Evolutionary conservation across 2,113 vertebrate genomes (phyloP), one percentile per base, ranked within the genome.

Genomic region (Erpornis zantholeuca): DNA sequence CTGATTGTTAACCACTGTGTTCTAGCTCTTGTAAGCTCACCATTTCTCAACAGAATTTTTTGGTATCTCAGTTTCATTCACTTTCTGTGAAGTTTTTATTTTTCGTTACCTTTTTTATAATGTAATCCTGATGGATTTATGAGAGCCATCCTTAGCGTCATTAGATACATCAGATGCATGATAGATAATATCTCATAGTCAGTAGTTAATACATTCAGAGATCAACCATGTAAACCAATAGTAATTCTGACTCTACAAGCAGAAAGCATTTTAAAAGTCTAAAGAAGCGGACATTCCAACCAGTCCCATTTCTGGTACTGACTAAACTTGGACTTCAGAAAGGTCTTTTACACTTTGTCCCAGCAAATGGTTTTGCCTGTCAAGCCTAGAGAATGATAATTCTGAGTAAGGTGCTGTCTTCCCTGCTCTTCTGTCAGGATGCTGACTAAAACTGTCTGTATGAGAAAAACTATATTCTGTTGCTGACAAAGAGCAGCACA

Each of bases 391-490:
- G 50, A 70, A 47, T 35, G 40, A 29, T 64, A 71, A 57, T 85
- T 61, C 70, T 71, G 81, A 40, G 35, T 24, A 89, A 83, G n/a
- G 29, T 89, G 59, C 50, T 75, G 73, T 70, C 40, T 87, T 93
- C 49, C 23, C 9, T 54, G n/a, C n/a, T 66, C 18, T 70, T 88
- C 47, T 91, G 31, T 90, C 72, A 75, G 31, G 44, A 60, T 78
- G 31, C 28, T 68, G 84, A 66, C 52, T 86, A 63, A 84, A 86
- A 45, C 17, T 95, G 73, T 45, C 77, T 60, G 12, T 60, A n/a
- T 86, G 53, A 80, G 82, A 78, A 90, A 75, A 95, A 64, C 60
- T 88, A 15, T 88, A 73, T 88, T 95, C 63, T 95, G 68, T 90
- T 73, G 44, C 59, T 93, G 76, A 95, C 60, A 82, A 82, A 92